Base-by-base conservation (phyloP, 2,113 vertebrate species). In the Panthera leo region DNA sequence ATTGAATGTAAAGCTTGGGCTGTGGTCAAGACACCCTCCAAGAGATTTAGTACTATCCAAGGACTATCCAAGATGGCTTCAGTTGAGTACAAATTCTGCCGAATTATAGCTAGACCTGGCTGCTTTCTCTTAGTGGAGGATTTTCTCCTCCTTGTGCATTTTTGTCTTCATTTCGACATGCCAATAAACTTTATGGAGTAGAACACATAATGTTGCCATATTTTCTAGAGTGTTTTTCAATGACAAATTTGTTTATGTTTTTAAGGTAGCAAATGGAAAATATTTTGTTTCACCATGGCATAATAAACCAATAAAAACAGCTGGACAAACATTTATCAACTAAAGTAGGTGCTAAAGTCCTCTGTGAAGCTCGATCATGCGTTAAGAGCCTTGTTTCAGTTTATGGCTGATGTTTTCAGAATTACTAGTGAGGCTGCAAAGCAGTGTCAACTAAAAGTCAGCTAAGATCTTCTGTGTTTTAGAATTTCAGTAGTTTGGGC, bases 271-370 rank as follows among this genome's bases (percentile, higher is more conserved):
- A 98, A 97, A 92, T 83, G 97, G 98, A 92, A 97, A 96, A 73
- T 92, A 3, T 89, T 85, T 80, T 96, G 70, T 95, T 98, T 93
- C 86, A 34, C 68, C 63, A n/a, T 48, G 61, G 90, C 93, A 94
- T 58, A 96, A 65, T 98, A 98, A 98, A 98, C 97, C 94, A 97
- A 89, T 98, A 96, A 98, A 96, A 95, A 29, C 96, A 98, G 71
- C 97, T 98, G 95, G 91, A 97, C 79, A 92, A 51, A 85, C 86
- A 98, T 98, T 96, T 97, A 95, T 97, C 68, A 96, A 93, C 84
- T 95, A 63, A 98, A 97, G 96, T 97, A 98, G 96, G 94, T 98
- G 97, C 97, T 95, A 96, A 98, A 97, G 93, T 93, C 58, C 89
- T 18, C 78, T 92, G 73, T 92, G 93, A 96, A 95, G 96, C 89